Evolutionary conservation across 2,888 invertebrate species (phyloP), one percentile per base, ranked within the genome.

Genomic region (Archips xylosteana): DNA sequence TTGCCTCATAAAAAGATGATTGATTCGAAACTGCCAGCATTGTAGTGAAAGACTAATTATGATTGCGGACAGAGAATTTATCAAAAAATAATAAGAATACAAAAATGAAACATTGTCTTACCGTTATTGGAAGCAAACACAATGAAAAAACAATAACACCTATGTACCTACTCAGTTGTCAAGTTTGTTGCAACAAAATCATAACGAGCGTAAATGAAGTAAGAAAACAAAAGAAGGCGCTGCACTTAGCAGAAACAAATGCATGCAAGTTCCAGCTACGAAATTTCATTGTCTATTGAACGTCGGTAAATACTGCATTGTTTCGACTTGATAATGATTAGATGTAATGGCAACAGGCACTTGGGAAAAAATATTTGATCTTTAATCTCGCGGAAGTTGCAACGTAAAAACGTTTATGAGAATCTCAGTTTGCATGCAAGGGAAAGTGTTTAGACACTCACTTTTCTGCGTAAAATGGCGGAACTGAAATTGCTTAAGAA

Each of bases 401-500:
- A 32, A 10, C 5, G 45, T 42, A 73, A 69, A 73, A 73, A 73
- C 59, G 57, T 54, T 62, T 68, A 39, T 69, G 62, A 63, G 57
- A 62, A 32, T n/a, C 34, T 15, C 57, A 57, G 57, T 57, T 57
- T 34, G 32, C 74, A 71, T 75, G 75, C 73, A 62, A 75, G 74
- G 67, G 75, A 75, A 75, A 75, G 75, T 72, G 62, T n/a, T 23
- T 66, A 65, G 45, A 66, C 67, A 51, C 70, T 73, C 68, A 69
- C 66, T 60, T 67, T 49, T 69, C 57, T 71, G 42, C 60, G 42
- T 66, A 74, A 70, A 69, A 51, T 61, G 60, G 60, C 51, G 39
- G 49, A 69, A 59, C 34, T 32, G 42, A 61, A 70, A 60, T 64
- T 60, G 23, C 45, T 57, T 59, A 45, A 49, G 12, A 32, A 49